Evolutionary conservation across 2,888 invertebrate genomes (phyloP), one percentile per base, ranked within the genome.

Genomic region (Heliconius sara): DNA sequence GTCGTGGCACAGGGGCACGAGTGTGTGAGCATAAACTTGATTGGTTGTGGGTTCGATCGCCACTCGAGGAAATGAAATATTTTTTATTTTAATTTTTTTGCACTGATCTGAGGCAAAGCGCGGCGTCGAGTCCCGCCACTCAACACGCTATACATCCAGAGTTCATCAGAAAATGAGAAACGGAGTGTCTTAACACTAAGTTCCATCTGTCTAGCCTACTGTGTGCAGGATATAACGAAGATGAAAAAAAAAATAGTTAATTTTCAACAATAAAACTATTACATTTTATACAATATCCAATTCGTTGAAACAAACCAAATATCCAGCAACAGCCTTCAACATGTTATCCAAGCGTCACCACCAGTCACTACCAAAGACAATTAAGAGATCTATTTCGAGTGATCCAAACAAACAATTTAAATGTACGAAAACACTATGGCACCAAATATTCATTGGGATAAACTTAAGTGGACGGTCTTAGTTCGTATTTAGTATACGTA

Each of bases 401-500:
- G 9, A 73, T 73, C 39, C 34, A 25, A 73, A 73, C 22, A 39
- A 73, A 60, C 60, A 60, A 73, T 73, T 73, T 60, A 57, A 57
- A 60, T 34, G 16, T 73, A 34, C 25, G 39, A 39, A 73, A 60
- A 39, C 57, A 57, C 9, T 34, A 30, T 57, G 34, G 30, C 34
- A 60, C 39, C 34, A 39, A 73, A 74, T 47, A 78, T 73, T 73
- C 73, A 73, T 68, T 63, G 43, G 73, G 47, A 73, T 72, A 39
- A 67, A 71, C 34, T 73, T 77, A 79, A 79, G 71, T 76, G 52
- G 70, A 43, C 39, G 60, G 39, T n/a, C 72, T 77, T 60, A 77
- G 65, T 77, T 80, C 66, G 72, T 63, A 77, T 75, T 70, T 70
- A 79, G 68, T 70, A 76, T 47, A 71, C 63, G 79, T 47, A 71